Base-by-base conservation (phyloP, 2,113 vertebrate genomes). In the Herpetotheres cachinnans region DNA sequence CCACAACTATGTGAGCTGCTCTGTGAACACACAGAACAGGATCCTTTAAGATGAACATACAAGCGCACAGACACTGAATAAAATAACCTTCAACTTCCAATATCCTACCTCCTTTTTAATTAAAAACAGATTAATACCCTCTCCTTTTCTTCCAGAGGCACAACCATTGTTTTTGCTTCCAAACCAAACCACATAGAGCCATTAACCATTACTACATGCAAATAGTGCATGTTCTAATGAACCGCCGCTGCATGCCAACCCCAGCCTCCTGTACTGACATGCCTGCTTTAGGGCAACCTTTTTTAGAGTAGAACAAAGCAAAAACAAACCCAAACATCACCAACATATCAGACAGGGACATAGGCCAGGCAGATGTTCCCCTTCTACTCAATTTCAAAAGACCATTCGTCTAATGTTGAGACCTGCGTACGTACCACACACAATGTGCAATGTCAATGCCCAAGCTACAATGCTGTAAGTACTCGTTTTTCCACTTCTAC, bases 91-190 rank as follows among this genome's bases (percentile, higher is more conserved):
- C 36, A 67, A 17, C n/a, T 93, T 81, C 40, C 61, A 42, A 29
- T 27, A 81, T 6, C 25, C 44, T 34, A 26, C 21, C 85, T 76
- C 24, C 21, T 76, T 91, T 61, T 34, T 50, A 40, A 72, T 36
- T 77, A 85, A 19, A 8, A 30, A 44, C 16, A 79, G 54, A 72
- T 73, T 87, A 83, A 69, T 36, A 71, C 4, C 25, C 7, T 32
- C 56, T n/a, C 84, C 44, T 91, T 96, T 66, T 78, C 62, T 42
- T 90, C 54, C 65, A 83, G 50, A 81, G 34, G 47, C n/a, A 80
- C 22, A 82, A 55, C 21, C n/a, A 22, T 27, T 50, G 25, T 44
- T 92, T 80, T 40, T 2, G 11, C 54, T 94, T 95, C 61, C 82
- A 90, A 90, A 61, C 9, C 26, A 80, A 78, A 71, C 13, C 50